A percentile compares a stretch with the other conserved stretches of the same genome.
These are phyloP conservation scores for Unio delphinus DNA, from an alignment of 2,888 invertebrate genomes.

Conservation along the genomic window DNA sequence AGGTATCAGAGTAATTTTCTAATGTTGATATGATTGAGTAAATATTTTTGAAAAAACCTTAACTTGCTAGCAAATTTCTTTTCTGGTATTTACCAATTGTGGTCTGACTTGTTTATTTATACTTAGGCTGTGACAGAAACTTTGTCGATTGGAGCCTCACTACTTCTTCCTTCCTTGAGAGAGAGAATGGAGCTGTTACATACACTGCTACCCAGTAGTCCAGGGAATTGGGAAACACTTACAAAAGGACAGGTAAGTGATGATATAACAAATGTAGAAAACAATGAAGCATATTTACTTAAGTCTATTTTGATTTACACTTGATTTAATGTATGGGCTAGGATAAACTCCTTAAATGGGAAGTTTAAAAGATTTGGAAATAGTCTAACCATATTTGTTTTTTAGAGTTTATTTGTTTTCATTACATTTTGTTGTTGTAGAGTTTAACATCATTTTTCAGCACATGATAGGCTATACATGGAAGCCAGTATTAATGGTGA, in stretches of 20 bases:
- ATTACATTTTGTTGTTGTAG: too few species aligned
- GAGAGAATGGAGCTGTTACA: constrained; percentile 77
- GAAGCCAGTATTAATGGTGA: too few species aligned
- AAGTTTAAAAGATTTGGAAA: too few species aligned
- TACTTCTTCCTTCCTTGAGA: constrained; percentile 76
- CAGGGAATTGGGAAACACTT: constrained; percentile 72
- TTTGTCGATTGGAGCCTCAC: constrained; percentile 76
- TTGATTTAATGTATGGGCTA: neutral
- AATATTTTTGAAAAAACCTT: too few species aligned
- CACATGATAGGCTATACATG: too few species aligned
- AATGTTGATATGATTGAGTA: too few species aligned
- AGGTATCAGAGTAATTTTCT: too few species aligned
- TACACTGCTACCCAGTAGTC: constrained; percentile 75
- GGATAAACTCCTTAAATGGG: too few species aligned
- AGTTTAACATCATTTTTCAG: too few species aligned
- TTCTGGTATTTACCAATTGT: neutral
- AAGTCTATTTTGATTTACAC: neutral
- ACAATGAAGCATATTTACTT: neutral
- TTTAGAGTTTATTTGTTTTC: too few species aligned
- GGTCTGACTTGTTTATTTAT: neutral
- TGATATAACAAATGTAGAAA: neutral
- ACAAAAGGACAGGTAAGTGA: constrained; percentile 75
- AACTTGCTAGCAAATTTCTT: neutral
- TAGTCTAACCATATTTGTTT: too few species aligned
- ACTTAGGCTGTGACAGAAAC: constrained; percentile 75